A percentile compares a stretch with the other conserved stretches of the same genome.
Evolutionary conservation across 2,113 vertebrate species (phyloP).

Genomic region (Pteronura brasiliensis): DNA sequence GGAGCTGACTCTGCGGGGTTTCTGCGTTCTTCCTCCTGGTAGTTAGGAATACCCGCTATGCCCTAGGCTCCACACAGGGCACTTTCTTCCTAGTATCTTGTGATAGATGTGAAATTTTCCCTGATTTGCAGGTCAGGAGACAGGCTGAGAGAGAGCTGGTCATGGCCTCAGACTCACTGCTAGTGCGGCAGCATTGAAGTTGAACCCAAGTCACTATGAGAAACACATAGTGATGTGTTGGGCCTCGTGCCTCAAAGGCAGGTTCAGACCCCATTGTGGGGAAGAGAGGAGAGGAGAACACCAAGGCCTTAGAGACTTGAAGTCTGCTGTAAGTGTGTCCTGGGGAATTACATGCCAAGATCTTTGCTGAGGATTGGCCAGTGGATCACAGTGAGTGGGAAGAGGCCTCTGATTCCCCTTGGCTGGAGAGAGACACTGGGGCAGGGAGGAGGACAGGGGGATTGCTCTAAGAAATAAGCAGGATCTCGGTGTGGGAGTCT

Average conservation of each 20-base stretch:
- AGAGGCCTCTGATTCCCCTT: not conserved
- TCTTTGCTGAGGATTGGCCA: not conserved
- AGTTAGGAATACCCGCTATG: not conserved
- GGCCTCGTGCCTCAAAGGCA: not conserved
- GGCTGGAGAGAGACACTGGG: not conserved
- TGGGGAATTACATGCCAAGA: not conserved
- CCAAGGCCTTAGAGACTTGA: not conserved
- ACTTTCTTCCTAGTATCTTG: not conserved
- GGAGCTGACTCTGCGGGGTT: not conserved
- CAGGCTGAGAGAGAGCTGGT: not conserved
- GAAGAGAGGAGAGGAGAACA: not conserved
- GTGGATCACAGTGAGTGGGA: not conserved
- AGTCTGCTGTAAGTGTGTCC: not conserved
- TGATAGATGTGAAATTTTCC: no score
- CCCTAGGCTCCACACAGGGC: rapidly evolving
- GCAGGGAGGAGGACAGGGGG: not conserved
- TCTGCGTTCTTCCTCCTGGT: not conserved
- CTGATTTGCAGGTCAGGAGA: not conserved
- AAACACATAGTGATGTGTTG: not conserved
- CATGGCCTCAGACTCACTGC: not conserved
- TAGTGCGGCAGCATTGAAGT: not conserved
- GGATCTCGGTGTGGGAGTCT: not conserved
- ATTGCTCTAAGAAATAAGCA: not conserved
- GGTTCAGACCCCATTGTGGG: not conserved
- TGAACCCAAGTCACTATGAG: not conserved